Conservation (phyloP, 2,888 invertebrate species). For the Camptogramma bilineatum region DNA sequence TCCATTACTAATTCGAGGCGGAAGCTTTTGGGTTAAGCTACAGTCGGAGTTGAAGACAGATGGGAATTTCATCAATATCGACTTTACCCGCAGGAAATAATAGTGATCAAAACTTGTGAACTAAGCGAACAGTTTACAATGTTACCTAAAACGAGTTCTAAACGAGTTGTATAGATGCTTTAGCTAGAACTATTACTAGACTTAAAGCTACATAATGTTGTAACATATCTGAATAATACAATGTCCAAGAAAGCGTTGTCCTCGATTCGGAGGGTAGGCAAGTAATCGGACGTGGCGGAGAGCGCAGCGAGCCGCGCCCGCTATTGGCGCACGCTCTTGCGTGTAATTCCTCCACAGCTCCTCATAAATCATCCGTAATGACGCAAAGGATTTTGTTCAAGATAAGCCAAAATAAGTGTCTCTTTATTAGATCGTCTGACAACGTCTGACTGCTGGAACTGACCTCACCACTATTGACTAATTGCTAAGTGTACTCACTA, state of each 20-base stretch:
- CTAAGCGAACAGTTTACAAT: background rate
- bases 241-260: slow-evolving; percentile 7
- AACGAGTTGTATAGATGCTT: background rate
- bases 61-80: background rate
- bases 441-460: background rate
- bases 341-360: slow-evolving; percentile 1
- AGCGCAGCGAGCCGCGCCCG: background rate
- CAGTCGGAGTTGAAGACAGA: background rate
- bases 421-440: slow-evolving; percentile 19
- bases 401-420: slow-evolving; percentile 12
- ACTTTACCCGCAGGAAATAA: too few species aligned
- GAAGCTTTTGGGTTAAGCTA: slow-evolving; percentile 1
- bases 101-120: background rate
- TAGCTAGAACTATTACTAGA: background rate
- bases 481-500: background rate
- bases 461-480: background rate
- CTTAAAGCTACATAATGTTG: too few species aligned
- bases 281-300: slow-evolving; percentile 14
- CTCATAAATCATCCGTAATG: slow-evolving; percentile 21
- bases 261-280: slow-evolving; percentile 12
- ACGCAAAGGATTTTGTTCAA: slow-evolving; percentile 12
- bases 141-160: background rate
- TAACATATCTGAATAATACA: background rate
- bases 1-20: slow-evolving; percentile 14
- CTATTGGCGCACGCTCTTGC: slow-evolving; percentile 7